Evolutionary conservation across 2,113 vertebrate species (phyloP).

Genomic region (Vombatus ursinus): DNA sequence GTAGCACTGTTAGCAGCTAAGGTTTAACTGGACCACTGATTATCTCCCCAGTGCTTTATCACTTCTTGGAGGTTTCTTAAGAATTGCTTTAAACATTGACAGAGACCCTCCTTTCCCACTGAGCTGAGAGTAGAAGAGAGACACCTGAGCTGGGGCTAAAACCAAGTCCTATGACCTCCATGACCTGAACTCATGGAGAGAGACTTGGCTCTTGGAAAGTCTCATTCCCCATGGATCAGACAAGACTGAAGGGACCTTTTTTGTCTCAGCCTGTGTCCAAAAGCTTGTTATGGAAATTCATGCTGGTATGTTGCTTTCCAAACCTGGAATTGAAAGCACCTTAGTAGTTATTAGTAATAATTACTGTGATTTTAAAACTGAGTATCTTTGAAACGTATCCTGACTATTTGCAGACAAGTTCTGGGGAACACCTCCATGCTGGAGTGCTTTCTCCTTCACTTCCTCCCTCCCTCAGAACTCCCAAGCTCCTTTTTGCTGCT

Average conservation of each 20-base stretch:
- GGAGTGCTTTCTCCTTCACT: constrained; percentile 41
- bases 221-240: neutral
- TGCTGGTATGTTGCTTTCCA: neutral
- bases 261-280: neutral
- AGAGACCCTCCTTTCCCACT: constrained; percentile 4
- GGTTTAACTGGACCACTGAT: constrained; percentile 36
- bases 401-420: constrained; percentile 28
- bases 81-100: constrained; percentile 44
- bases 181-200: fast-evolving
- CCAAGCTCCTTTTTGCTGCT: constrained; percentile 28
- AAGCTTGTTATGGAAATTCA: neutral
- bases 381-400: neutral
- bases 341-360: too few relatives aligned
- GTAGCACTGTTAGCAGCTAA: constrained; percentile 1
- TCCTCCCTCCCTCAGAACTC: neutral
- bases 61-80: constrained; percentile 20
- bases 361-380: neutral
- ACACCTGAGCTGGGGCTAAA: neutral
- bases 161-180: neutral
- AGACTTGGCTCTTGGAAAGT: neutral
- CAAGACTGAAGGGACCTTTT: neutral
- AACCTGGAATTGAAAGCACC: neutral
- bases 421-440: constrained; percentile 26
- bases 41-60: constrained; percentile 49
- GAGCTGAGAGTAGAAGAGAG: constrained; percentile 22